Conservation (phyloP, 1,140 invertebrate species). For the Cylas formicarius region DNA sequence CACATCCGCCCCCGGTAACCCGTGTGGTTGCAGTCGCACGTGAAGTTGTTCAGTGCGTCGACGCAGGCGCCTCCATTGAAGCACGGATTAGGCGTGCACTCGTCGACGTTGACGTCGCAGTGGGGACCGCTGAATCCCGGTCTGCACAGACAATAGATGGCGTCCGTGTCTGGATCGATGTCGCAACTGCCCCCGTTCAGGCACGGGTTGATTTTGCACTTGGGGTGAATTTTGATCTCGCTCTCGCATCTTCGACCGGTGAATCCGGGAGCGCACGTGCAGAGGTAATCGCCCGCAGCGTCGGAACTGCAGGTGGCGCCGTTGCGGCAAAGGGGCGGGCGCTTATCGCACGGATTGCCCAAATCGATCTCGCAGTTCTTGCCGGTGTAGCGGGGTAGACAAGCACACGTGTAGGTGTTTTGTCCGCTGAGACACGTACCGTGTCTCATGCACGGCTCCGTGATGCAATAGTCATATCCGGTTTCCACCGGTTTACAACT, state of each 20-base stretch:
- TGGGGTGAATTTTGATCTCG: slow-evolving; percentile 56
- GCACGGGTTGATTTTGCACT: slow-evolving; percentile 69
- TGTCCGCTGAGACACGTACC: slow-evolving; percentile 67
- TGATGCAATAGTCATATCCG: slow-evolving; percentile 60
- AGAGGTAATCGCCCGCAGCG: slow-evolving; percentile 65
- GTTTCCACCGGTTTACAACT: slow-evolving; percentile 54
- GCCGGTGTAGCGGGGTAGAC: slow-evolving; percentile 51
- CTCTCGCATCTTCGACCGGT: slow-evolving; percentile 68
- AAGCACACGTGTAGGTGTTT: slow-evolving; percentile 72
- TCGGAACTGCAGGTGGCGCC: slow-evolving; percentile 68
- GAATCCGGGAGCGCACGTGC: slow-evolving; percentile 66
- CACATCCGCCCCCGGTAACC: slow-evolving; percentile 74
- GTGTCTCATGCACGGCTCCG: slow-evolving; percentile 73
- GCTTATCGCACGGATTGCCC: slow-evolving; percentile 57
- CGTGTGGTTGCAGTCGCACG: slow-evolving; percentile 65
- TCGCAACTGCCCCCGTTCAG: slow-evolving; percentile 63
- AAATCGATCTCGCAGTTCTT: slow-evolving; percentile 77
- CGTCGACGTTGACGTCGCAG: slow-evolving; percentile 64
- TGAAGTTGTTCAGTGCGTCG: slow-evolving; percentile 70
- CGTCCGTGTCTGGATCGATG: slow-evolving; percentile 47
- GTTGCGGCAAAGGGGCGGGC: slow-evolving; percentile 55
- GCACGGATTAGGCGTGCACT: slow-evolving; percentile 69
- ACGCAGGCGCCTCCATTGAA: slow-evolving; percentile 74
- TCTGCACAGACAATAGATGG: slow-evolving; percentile 53
- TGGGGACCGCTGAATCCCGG: slow-evolving; percentile 56